phyloP scores from a whole-genome alignment of 2,888 invertebrate genomes.

The Calameuta idolon region DNA sequence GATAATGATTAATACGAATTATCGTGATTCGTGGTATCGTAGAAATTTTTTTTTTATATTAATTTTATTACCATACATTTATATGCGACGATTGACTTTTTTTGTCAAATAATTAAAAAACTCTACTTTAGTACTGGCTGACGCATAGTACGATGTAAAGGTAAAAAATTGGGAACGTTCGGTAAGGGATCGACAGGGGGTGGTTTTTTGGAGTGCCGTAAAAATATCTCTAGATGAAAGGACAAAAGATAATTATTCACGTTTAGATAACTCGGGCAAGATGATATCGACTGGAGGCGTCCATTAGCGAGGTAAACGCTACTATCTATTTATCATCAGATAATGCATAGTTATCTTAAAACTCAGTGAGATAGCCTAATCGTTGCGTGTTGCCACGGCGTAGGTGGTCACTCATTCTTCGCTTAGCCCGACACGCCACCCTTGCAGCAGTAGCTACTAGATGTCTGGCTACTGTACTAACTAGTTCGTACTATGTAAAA shows the following conservation, averaged over 20 bases:
- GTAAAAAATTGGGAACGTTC: not conserved
- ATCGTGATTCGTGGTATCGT: not conserved
- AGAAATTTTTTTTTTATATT: not conserved
- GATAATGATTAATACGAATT: not conserved
- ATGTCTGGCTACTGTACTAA: not conserved
- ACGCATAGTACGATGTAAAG: not conserved
- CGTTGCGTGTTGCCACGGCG: conserved; percentile 49
- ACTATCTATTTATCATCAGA: conserved; percentile 58
- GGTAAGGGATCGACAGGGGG: not conserved
- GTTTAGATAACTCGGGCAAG: conserved; percentile 55
- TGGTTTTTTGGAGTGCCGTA: conserved; percentile 12
- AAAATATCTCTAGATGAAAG: conserved; percentile 28
- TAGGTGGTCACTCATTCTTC: conserved; percentile 31
- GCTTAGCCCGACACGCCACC: conserved; percentile 13
- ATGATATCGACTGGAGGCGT: conserved; percentile 51
- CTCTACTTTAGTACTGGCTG: not conserved
- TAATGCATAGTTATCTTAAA: conserved; percentile 55
- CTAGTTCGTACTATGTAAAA: not conserved
- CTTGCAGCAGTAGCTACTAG: not conserved
- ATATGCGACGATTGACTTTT: not conserved
- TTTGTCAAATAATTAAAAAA: not conserved
- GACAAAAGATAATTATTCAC: conserved; percentile 55
- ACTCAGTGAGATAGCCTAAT: conserved; percentile 48
- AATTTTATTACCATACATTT: not conserved
- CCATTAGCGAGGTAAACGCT: conserved; percentile 51